Evolutionary conservation across 2,888 invertebrate species (phyloP), one percentile per base, ranked within the genome.

Genomic region (Eilema sororculum): DNA sequence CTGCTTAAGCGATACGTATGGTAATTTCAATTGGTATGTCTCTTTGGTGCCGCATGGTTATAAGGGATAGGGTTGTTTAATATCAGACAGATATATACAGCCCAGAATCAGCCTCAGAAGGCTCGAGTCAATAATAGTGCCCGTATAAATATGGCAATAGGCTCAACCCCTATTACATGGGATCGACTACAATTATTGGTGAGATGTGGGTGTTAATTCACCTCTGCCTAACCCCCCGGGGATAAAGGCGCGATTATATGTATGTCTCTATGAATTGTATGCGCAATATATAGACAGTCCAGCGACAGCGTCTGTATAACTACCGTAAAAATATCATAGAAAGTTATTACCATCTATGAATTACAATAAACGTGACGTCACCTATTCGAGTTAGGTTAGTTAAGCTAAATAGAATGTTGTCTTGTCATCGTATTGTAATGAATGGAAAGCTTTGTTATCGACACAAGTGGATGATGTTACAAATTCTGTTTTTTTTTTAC

Each of bases 401-500:
- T 52, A n/a, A n/a, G 8, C 41, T 13, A 41, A 52, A 52, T 20
- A 20, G 9, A 52, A 9, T 8, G 9, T 52, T 20, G 20, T 46
- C 20, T 20, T n/a, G 52, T 52, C 52, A 52, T n/a, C 9, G 20
- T 52, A 52, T 52, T n/a, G 52, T n/a, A 52, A 52, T n/a, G 52
- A 52, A 8, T 52, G 5, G 52, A 52, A 52, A 52, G 52, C 52
- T 52, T 52, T 52, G 52, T 20, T n/a, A n/a, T n/a, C n/a, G 52
- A n/a, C 52, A n/a, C n/a, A 52, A 52, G 52, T 52, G 52, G 52
- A 20, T 52, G 52, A 52, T 52, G n/a, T 52, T 52, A 52, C 52
- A 52, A 52, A 46, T 46, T 46, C 6, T 46, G 6, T 1, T 46
- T 20, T 46, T 46, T 6, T 12, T 4, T 41, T 37, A 37, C n/a